These are phyloP conservation scores for Nylanderia fulva DNA, from an alignment of 1,140 invertebrate species.

Conservation along the genomic window DNA sequence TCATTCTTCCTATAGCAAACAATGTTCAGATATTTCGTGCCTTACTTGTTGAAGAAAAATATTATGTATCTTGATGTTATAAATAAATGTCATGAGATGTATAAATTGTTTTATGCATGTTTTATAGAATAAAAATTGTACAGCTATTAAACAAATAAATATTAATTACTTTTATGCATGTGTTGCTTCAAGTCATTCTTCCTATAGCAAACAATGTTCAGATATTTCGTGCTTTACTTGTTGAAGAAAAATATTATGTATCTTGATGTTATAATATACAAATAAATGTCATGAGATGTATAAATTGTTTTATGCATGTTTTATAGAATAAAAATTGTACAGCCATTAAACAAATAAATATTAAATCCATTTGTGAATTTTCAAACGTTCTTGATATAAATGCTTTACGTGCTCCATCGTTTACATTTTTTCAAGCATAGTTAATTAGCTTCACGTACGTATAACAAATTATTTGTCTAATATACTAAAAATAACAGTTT, in stretches of 20 bases:
- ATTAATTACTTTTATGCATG: constrained; percentile 23
- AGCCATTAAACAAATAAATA: background rate
- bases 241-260: background rate
- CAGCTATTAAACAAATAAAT: too few relatives aligned
- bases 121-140: background rate
- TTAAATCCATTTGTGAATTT: background rate
- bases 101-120: background rate
- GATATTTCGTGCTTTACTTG: constrained; percentile 11
- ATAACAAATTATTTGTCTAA: background rate
- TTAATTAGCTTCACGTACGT: background rate
- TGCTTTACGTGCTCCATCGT: background rate
- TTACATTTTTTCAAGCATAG: background rate
- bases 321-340: background rate
- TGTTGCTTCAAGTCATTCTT: constrained; percentile 16
- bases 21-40: background rate
- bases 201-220: background rate
- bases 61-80: background rate
- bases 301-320: background rate
- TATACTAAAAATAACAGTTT: background rate
- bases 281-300: background rate
- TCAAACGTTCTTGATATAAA: background rate
- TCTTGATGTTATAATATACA: too few relatives aligned
- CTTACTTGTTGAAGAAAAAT: background rate
- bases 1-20: constrained; percentile 16
- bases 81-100: background rate